phyloP scores from a whole-genome alignment of 2,888 invertebrate genomes.

The Cheilosia urbana region DNA sequence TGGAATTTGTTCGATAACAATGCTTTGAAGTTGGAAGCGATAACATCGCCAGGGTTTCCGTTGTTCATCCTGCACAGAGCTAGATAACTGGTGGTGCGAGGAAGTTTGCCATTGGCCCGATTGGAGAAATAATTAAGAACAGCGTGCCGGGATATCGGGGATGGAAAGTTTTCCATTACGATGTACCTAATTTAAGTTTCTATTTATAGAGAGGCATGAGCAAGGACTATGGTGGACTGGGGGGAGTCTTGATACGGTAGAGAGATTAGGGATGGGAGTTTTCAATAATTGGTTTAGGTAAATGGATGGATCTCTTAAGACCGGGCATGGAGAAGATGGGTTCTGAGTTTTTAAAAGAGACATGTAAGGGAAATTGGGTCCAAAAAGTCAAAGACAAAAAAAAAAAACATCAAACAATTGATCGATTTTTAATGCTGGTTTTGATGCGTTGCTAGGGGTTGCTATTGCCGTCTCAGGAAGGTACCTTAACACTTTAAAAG shows the following conservation, averaged over 20 bases:
- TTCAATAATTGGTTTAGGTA: neutral
- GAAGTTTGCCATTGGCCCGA: constrained; percentile 35
- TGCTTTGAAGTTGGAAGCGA: constrained; percentile 48
- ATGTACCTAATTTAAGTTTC: constrained; percentile 33
- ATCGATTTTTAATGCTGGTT: too few relatives aligned
- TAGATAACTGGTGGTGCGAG: constrained; percentile 45
- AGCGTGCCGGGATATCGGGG: constrained; percentile 9
- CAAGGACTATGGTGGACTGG: neutral
- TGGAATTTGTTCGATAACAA: constrained; percentile 48
- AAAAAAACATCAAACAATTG: too few relatives aligned
- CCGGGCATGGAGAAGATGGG: neutral
- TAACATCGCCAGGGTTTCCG: constrained; percentile 41
- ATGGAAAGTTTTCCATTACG: constrained; percentile 39
- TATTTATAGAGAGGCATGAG: constrained; percentile 3
- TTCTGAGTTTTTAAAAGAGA: too few relatives aligned
- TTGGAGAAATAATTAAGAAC: constrained; percentile 46
- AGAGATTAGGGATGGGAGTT: neutral
- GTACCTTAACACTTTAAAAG: too few relatives aligned
- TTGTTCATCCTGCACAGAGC: constrained; percentile 28
- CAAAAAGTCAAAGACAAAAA: too few relatives aligned
- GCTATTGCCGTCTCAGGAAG: too few relatives aligned
- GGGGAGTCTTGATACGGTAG: neutral
- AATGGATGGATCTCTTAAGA: neutral
- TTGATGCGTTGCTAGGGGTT: too few relatives aligned
- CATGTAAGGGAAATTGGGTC: too few relatives aligned